Conservation (phyloP, 2,888 invertebrate species). For the Electrophaes corylata region DNA sequence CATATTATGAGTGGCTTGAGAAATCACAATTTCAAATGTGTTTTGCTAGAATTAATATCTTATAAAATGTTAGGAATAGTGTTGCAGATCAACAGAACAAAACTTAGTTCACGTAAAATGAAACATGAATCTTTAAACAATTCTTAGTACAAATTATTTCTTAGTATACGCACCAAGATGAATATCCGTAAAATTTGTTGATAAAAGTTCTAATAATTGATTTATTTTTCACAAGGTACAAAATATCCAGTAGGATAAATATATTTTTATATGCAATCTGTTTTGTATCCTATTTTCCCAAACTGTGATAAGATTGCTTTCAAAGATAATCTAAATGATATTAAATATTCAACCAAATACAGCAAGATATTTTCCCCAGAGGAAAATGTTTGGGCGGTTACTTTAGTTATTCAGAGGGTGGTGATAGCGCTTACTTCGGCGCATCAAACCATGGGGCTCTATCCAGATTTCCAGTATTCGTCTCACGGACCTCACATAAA, state of each 20-base stretch:
- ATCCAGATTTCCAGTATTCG: constrained; percentile 49
- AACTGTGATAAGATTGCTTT: constrained; percentile 13
- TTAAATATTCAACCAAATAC: constrained; percentile 34
- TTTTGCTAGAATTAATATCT: not conserved
- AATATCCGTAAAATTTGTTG: too few relatives aligned
- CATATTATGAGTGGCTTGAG: constrained; percentile 41
- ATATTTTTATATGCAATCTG: not conserved
- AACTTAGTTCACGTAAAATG: too few relatives aligned
- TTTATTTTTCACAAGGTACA: not conserved
- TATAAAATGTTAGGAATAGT: too few relatives aligned
- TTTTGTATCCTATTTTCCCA: constrained; percentile 4
- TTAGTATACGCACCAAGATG: too few relatives aligned
- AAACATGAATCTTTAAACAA: too few relatives aligned
- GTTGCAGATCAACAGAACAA: too few relatives aligned
- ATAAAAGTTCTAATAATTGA: too few relatives aligned
- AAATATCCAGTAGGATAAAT: not conserved
- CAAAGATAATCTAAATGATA: constrained; percentile 33
- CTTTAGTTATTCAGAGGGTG: constrained; percentile 53
- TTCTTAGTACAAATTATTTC: too few relatives aligned
- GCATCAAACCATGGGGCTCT: constrained; percentile 47
- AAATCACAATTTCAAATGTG: constrained; percentile 4
- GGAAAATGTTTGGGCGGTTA: constrained; percentile 32
- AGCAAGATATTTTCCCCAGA: constrained; percentile 35
- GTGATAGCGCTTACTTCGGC: constrained; percentile 51
- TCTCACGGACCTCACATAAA: constrained; percentile 63